Evolutionary conservation across 2,797 vertebrate genomes (phyloP).

Genomic region (Cuculus canorus): DNA sequence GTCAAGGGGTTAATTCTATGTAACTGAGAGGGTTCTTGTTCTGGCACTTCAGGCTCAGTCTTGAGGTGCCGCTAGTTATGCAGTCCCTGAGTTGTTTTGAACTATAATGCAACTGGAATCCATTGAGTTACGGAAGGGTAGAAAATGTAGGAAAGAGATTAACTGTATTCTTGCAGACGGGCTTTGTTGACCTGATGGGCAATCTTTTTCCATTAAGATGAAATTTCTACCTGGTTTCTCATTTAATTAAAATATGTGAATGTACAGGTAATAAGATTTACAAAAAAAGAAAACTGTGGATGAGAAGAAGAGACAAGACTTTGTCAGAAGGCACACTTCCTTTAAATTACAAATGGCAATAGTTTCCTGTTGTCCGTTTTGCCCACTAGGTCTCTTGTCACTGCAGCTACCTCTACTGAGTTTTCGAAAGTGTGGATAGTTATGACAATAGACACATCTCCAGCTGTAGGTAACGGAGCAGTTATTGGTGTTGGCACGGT

Average conservation of each 20-base stretch:
- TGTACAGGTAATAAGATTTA: neutral
- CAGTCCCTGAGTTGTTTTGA: neutral
- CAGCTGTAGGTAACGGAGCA: neutral
- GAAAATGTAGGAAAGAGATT: neutral
- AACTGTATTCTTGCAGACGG: neutral
- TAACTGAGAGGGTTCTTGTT: neutral
- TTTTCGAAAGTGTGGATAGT: neutral
- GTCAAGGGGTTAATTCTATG: neutral
- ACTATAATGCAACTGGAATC: neutral
- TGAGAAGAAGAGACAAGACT: neutral
- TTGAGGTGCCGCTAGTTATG: neutral
- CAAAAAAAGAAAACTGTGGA: neutral
- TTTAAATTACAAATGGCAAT: neutral
- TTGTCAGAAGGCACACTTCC: too few species aligned
- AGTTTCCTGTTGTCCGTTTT: neutral
- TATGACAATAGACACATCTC: neutral
- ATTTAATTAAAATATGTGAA: neutral
- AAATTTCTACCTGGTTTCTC: neutral
- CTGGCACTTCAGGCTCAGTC: neutral
- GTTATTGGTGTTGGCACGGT: neutral
- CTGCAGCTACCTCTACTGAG: neutral
- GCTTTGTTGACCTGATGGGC: neutral
- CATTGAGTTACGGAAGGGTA: neutral
- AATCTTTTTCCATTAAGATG: neutral
- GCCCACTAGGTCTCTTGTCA: neutral